These are phyloP conservation scores for Oophaga sylvatica DNA, from an alignment of 2,797 vertebrate genomes.

Conservation along the genomic window DNA sequence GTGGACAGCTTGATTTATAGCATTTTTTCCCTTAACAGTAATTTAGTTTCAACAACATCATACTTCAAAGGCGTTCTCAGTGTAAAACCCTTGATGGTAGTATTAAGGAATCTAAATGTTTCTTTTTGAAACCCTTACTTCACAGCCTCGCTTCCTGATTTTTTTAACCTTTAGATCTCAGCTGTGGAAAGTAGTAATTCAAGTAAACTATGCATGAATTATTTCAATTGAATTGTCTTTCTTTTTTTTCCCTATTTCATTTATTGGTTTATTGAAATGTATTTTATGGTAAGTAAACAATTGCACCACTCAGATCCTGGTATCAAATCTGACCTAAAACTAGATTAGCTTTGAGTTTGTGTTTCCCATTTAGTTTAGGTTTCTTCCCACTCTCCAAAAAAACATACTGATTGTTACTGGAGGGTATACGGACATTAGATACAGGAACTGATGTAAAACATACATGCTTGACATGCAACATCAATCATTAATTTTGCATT, in stretches of 20 bases:
- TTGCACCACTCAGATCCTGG: too few species aligned
- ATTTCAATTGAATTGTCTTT: not conserved
- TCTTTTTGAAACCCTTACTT: constrained; percentile 55
- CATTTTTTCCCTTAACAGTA: constrained; percentile 59
- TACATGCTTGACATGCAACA: too few species aligned
- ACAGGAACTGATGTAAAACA: too few species aligned
- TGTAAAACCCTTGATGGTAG: constrained; percentile 41
- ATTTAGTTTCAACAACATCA: constrained; percentile 58
- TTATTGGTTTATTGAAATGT: not conserved
- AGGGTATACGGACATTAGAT: too few species aligned
- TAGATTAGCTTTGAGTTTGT: too few species aligned
- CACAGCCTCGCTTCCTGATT: constrained; percentile 45
- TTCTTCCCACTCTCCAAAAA: too few species aligned
- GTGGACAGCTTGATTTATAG: constrained; percentile 62
- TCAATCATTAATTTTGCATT: too few species aligned
- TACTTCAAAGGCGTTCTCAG: constrained; percentile 59
- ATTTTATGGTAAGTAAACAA: too few species aligned
- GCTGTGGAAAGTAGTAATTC: constrained; percentile 30
- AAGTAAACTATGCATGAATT: not conserved
- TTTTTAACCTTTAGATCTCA: constrained; percentile 41
- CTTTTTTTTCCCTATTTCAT: not conserved
- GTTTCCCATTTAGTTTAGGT: too few species aligned
- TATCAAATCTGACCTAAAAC: too few species aligned
- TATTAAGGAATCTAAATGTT: constrained; percentile 54
- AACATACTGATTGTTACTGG: too few species aligned